Evolutionary conservation across 2,113 vertebrate species (phyloP), one percentile per base, ranked within the genome.

Genomic region (Emydura subglobosa): DNA sequence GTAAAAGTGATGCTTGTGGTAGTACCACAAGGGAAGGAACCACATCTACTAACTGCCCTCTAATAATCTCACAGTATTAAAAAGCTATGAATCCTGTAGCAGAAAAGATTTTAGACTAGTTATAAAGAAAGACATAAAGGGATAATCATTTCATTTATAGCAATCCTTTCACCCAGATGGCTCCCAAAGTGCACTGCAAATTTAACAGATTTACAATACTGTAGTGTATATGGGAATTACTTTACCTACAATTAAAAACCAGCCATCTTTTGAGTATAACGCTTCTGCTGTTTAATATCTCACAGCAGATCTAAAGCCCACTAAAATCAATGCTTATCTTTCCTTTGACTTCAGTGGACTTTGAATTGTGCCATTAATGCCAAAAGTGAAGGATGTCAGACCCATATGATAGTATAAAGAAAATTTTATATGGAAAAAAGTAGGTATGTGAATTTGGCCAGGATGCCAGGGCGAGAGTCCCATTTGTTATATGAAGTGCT

Each of bases 341-440:
- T 44, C 34, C 27, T 49, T 94, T 90, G 84, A 91, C 88, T 53
- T 97, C 92, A 84, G 68, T 90, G 79, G 76, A 68, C 89, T 94
- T 94, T 80, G 91, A 88, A 87, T 96, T 96, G 91, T 87, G 59
- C 86, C 61, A 90, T 94, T 96, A 95, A 90, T 90, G 49, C 88
- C 94, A 24, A 27, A 96, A 96, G 93, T 92, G 94, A 86, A 51
- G 86, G 94, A 61, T 79, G 44, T 85, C 65, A 88, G 31, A 92
- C 91, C 93, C 82, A 57, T 79, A 90, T 84, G 72, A 79, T 81
- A 86, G 65, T 50, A 93, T 11, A 72, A 72, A 21, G 65, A 59
- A 86, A 85, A 82, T 92, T 91, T 95, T 49, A 83, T 86, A 85
- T 94, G 74, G 55, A 79, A 84, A 83, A 90, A 95, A 94, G 19